A percentile compares a stretch with the other conserved stretches of the same genome.
Conservation (phyloP, 2,888 invertebrate species). For the Reticulitermes lucifugus region DNA sequence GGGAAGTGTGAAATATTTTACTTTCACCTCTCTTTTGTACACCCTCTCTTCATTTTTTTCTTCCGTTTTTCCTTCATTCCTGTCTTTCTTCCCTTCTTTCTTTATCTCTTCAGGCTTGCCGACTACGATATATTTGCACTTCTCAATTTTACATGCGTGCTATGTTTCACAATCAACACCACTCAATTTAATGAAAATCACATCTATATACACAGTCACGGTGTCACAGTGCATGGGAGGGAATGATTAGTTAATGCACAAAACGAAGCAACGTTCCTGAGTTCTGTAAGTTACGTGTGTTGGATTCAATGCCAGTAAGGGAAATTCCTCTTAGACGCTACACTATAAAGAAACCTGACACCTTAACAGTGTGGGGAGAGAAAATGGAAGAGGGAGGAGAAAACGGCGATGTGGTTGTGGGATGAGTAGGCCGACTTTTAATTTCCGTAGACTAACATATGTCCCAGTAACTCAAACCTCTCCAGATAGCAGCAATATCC, state of each 20-base stretch:
- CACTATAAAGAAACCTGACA: neutral
- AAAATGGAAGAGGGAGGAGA: neutral
- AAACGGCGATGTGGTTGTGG: neutral
- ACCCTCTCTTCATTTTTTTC: too few species aligned
- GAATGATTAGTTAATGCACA: neutral
- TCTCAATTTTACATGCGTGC: too few species aligned
- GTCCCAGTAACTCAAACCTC: slow-evolving; percentile 40
- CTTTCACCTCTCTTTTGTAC: neutral
- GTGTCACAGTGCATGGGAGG: too few species aligned
- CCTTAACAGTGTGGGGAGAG: neutral
- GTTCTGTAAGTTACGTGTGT: neutral
- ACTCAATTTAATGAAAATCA: too few species aligned
- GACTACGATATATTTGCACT: too few species aligned
- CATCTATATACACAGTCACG: too few species aligned
- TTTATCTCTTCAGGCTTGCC: too few species aligned
- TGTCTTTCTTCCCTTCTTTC: too few species aligned
- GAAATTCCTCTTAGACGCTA: neutral
- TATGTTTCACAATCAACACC: too few species aligned
- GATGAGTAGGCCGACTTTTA: slow-evolving; percentile 45
- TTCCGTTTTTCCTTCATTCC: too few species aligned
- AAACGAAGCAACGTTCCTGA: neutral
- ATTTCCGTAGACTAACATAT: slow-evolving; percentile 45
- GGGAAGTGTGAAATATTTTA: neutral
- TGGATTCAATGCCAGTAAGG: neutral
- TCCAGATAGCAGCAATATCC: slow-evolving; percentile 5